Base-by-base conservation (phyloP, 2,888 invertebrate species). In the Papilio elwesi region DNA sequence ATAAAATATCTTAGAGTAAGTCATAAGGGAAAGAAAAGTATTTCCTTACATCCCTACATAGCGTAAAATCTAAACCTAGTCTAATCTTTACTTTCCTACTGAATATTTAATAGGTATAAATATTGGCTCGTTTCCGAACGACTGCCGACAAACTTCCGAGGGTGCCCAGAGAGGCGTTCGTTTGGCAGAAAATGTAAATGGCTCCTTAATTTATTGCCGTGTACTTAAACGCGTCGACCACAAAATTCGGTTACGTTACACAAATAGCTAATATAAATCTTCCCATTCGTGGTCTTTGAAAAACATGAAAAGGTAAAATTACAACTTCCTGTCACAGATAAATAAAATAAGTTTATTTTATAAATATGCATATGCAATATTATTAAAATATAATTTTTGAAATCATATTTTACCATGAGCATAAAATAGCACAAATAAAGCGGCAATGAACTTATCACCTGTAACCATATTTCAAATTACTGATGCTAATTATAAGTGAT, bases 141-240 rank as follows among this genome's bases (percentile, higher is more conserved):
- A 53, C 38, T 63, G 9, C 43, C 62, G 52, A 11, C 11, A 52
- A 68, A 51, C 26, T 63, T 66, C 16, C 12, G 38, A 51, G 57
- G 51, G 38, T 49, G 59, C n/a, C n/a, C 52, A 38, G 52, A 16
- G 62, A 52, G 64, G 53, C n/a, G 48, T 16, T 55, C 47, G 36
- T 16, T 53, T 52, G 13, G 48, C 51, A n/a, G 53, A 63, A 62
- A 70, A 70, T 64, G 70, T 64, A 64, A 70, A 70, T 70, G 59
- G 15, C 52, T 53, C 47, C 48, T 70, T 38, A 70, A 70, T 70
- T 70, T 70, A 70, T 70, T 48, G 53, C 26, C 5, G 15, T 64
- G 70, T 70, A 70, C 53, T 11, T 52, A 70, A 70, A 53, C 64
- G 63, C 64, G 64, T 48, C n/a, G 53, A 64, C 70, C 70, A 53